Evolutionary conservation across 1,140 invertebrate species (phyloP).

Genomic region (Orussus abietinus): DNA sequence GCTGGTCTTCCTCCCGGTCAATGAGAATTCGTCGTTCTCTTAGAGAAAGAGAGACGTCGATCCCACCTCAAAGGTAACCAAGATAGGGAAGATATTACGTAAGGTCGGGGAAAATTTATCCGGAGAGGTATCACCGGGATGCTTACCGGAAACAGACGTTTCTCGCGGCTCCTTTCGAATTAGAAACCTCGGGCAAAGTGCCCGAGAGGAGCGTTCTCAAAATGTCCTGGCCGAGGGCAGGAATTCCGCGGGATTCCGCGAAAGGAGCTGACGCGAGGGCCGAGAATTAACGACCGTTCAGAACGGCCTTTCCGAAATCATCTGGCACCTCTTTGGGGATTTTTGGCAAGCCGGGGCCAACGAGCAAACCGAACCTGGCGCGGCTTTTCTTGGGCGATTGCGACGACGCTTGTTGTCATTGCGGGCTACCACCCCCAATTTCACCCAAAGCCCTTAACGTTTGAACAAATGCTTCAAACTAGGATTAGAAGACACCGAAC

Average conservation of each 20-base stretch:
- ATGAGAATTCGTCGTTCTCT: slow-evolving; percentile 11
- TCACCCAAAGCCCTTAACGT: neutral
- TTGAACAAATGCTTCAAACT: slow-evolving; percentile 12
- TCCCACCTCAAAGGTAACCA: slow-evolving; percentile 28
- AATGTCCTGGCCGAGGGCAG: neutral
- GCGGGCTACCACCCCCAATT: neutral
- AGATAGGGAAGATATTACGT: slow-evolving; percentile 15
- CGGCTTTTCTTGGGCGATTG: neutral
- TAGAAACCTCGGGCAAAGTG: slow-evolving; percentile 12
- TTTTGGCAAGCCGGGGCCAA: slow-evolving; percentile 15
- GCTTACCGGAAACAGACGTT: slow-evolving; percentile 16
- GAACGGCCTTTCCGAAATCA: slow-evolving; percentile 19
- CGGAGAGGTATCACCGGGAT: neutral
- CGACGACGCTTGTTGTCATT: neutral
- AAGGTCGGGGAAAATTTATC: neutral
- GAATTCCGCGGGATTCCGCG: neutral
- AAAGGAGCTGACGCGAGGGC: neutral
- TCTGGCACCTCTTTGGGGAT: slow-evolving; percentile 19
- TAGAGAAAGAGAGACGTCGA: slow-evolving; percentile 8
- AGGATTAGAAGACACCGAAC: slow-evolving; percentile 3
- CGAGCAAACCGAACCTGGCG: neutral
- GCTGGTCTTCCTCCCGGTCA: neutral
- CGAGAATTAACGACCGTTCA: slow-evolving; percentile 19
- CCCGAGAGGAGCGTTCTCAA: neutral
- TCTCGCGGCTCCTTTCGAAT: neutral